phyloP scores from a whole-genome alignment of 2,888 invertebrate species.

The Chymomyza fuscimana region DNA sequence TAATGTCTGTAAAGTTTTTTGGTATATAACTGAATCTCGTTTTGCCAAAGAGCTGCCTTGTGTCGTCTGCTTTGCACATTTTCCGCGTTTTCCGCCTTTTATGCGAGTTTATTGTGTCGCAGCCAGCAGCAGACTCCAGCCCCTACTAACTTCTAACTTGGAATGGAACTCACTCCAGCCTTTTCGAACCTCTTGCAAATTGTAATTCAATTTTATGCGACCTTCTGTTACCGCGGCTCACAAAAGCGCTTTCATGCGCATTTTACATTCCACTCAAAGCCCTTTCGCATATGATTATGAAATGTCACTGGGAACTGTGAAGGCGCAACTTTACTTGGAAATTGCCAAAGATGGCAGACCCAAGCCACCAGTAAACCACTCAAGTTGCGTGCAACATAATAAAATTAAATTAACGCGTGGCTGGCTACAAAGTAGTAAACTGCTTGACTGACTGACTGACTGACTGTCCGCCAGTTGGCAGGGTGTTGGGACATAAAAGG shows the following conservation, averaged over 20 bases:
- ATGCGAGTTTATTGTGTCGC: conserved; percentile 35
- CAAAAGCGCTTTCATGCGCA: conserved; percentile 14
- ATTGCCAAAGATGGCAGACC: conserved; percentile 33
- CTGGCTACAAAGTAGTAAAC: conserved; percentile 57
- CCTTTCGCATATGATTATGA: conserved; percentile 69
- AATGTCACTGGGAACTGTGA: conserved; percentile 27
- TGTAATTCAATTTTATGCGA: conserved; percentile 73
- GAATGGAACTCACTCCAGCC: background rate
- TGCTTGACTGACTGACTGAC: conserved; percentile 25
- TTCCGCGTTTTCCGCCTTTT: conserved; percentile 14
- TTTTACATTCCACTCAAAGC: background rate
- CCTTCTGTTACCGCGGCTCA: conserved; percentile 63
- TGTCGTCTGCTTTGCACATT: no score
- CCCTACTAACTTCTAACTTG: background rate
- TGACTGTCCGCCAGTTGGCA: conserved; percentile 17
- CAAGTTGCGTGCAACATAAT: conserved; percentile 64
- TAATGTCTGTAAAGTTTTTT: conserved; percentile 71
- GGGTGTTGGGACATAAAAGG: conserved; percentile 37
- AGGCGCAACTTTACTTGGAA: conserved; percentile 15
- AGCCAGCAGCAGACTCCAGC: background rate
- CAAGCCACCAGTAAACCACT: conserved; percentile 41
- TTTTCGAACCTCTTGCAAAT: conserved; percentile 26
- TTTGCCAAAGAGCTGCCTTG: background rate
- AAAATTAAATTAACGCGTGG: conserved; percentile 68
- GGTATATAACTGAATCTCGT: conserved; percentile 41